A percentile compares a stretch with the other conserved stretches of the same genome.
These are phyloP conservation scores for Crenuchus spilurus DNA, from an alignment of 2,797 vertebrate genomes.

Conservation along the genomic window DNA sequence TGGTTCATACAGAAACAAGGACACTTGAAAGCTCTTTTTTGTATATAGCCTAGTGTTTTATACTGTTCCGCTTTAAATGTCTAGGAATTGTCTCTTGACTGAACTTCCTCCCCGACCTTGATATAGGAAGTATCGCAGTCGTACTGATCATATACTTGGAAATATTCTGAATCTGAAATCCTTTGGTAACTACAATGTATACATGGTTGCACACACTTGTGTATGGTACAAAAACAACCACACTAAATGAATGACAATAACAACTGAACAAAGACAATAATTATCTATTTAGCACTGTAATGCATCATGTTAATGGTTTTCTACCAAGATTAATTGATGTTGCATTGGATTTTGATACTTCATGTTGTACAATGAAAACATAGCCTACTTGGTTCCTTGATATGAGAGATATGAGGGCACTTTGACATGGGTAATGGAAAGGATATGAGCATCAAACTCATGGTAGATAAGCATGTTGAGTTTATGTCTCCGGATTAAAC, in stretches of 20 bases:
- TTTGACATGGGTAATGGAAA: conserved; percentile 21
- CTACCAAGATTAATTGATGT: not conserved
- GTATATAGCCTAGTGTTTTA: conserved; percentile 52
- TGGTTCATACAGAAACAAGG: conserved; percentile 70
- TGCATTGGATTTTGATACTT: conserved; percentile 16
- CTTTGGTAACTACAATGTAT: conserved; percentile 45
- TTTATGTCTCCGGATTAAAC: conserved; percentile 23
- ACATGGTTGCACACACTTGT: conserved; percentile 26
- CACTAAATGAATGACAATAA: conserved; percentile 26
- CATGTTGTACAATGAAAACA: not conserved
- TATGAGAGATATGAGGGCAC: conserved; percentile 38
- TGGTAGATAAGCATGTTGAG: not conserved
- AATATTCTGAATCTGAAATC: conserved; percentile 32
- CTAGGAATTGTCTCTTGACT: not conserved
- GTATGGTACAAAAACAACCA: conserved; percentile 31
- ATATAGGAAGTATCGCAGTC: conserved; percentile 35
- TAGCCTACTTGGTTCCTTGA: not conserved
- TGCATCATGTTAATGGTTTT: not conserved
- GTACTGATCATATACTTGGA: conserved; percentile 52
- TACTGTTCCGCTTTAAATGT: not conserved
- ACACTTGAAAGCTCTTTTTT: conserved; percentile 69
- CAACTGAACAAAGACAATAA: conserved; percentile 7
- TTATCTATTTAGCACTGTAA: not conserved
- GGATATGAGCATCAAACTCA: conserved; percentile 21
- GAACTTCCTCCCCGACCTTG: not conserved